phyloP scores from a whole-genome alignment of 2,113 vertebrate species.

The Sapayoa aenigma region DNA sequence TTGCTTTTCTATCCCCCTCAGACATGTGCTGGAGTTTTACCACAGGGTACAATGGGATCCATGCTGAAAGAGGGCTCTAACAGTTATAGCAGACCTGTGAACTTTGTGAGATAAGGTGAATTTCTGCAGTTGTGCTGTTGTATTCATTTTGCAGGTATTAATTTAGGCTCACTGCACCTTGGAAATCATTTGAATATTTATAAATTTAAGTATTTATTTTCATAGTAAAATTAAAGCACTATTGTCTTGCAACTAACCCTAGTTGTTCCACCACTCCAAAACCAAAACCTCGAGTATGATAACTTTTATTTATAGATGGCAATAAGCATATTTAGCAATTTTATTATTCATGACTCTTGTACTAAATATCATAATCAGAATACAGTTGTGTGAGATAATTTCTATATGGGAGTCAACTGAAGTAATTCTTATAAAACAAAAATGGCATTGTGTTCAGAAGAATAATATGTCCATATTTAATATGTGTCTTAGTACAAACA shows the following conservation, averaged over 20 bases:
- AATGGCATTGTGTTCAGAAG: constrained; percentile 72
- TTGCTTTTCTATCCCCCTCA: neutral
- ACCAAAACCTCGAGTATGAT: constrained; percentile 67
- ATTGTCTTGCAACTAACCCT: constrained; percentile 77
- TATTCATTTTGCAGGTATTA: constrained; percentile 39
- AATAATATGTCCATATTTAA: constrained; percentile 66
- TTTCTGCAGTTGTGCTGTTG: constrained; percentile 6
- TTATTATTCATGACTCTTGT: constrained; percentile 84
- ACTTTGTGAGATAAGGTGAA: constrained; percentile 11
- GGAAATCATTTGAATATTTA: constrained; percentile 76
- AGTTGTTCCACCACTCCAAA: constrained; percentile 72
- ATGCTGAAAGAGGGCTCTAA: neutral
- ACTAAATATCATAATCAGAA: constrained; percentile 80
- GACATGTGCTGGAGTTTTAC: neutral
- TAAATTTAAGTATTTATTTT: constrained; percentile 80
- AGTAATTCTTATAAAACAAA: constrained; percentile 72
- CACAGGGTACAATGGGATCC: rapidly evolving
- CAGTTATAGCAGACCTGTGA: neutral
- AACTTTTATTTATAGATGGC: constrained; percentile 82
- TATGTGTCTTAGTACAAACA: constrained; percentile 35
- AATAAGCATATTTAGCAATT: constrained; percentile 79
- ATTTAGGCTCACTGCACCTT: constrained; percentile 35
- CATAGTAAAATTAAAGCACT: constrained; percentile 77
- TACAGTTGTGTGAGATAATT: constrained; percentile 75
- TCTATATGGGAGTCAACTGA: constrained; percentile 70